Conservation (phyloP, 2,888 invertebrate genomes). For the Tenodera sinensis region DNA sequence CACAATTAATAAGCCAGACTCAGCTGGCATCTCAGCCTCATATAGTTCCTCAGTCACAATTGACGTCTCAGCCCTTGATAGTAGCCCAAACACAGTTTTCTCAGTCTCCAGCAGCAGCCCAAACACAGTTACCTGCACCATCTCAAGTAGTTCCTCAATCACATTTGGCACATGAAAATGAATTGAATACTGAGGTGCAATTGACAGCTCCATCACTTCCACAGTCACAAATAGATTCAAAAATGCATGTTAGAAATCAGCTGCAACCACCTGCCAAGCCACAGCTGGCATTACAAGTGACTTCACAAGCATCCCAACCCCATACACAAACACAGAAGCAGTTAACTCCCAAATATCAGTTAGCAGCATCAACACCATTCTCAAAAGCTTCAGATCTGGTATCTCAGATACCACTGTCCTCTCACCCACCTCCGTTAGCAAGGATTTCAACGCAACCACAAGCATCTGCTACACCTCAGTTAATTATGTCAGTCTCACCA, state of each 20-base stretch:
- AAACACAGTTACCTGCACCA: background rate
- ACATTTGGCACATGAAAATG: constrained; percentile 4
- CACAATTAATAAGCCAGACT: background rate
- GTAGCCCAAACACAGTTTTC: background rate
- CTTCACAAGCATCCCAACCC: background rate
- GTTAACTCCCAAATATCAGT: background rate
- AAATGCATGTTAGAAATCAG: background rate
- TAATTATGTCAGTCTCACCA: background rate
- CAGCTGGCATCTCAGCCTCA: background rate
- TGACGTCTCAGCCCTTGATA: background rate
- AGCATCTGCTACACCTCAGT: background rate
- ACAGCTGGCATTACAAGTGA: background rate
- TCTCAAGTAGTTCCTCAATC: background rate
- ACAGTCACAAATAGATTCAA: background rate
- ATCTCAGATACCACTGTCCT: background rate
- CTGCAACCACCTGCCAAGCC: background rate
- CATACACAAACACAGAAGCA: background rate
- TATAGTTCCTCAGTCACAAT: background rate
- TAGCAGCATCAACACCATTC: background rate
- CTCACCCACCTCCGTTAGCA: background rate
- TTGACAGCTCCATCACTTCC: background rate
- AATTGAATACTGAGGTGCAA: constrained; percentile 41
- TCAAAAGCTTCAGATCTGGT: background rate
- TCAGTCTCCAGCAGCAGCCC: background rate
- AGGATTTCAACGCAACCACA: background rate